A percentile compares a stretch with the other conserved stretches of the same genome.
These are phyloP conservation scores for Scopus umbretta DNA, from an alignment of 2,113 vertebrate genomes.

Conservation along the genomic window DNA sequence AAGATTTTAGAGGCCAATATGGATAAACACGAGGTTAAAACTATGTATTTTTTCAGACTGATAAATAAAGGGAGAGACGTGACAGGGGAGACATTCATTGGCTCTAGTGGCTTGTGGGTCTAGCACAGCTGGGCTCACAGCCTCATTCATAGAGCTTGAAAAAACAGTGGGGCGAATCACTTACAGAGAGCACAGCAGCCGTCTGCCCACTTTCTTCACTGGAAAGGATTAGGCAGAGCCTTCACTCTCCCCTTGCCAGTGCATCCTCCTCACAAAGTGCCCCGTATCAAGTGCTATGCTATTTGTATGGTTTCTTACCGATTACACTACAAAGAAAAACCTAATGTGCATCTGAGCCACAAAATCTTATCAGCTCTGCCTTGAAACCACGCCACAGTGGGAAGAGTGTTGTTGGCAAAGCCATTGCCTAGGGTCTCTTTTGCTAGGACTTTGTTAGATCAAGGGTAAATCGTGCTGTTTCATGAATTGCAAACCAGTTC, in stretches of 20 bases:
- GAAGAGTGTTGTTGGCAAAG: not conserved
- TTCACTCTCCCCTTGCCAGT: not conserved
- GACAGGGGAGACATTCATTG: not conserved
- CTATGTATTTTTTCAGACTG: not conserved
- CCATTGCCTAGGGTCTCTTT: not conserved
- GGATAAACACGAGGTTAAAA: not conserved
- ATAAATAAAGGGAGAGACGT: not conserved
- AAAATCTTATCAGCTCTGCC: not conserved
- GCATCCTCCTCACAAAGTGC: not conserved
- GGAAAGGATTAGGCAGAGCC: not conserved
- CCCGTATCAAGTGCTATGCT: not conserved
- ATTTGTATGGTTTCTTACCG: not conserved
- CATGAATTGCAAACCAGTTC: not conserved
- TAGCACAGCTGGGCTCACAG: not conserved
- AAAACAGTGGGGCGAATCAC: not conserved
- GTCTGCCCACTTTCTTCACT: not conserved
- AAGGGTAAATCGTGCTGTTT: not conserved
- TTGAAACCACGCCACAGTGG: accelerated
- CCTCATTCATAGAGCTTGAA: not conserved
- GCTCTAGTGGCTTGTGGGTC: not conserved
- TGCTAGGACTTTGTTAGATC: not conserved
- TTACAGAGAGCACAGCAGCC: not conserved
- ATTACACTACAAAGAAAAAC: not conserved
- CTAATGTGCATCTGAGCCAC: not conserved
- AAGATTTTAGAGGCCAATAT: not conserved